Percentiles rank a stretch among this genome's conserved stretches.
phyloP scores from a whole-genome alignment of 2,113 vertebrate species.

The Oceanodroma tethys region DNA sequence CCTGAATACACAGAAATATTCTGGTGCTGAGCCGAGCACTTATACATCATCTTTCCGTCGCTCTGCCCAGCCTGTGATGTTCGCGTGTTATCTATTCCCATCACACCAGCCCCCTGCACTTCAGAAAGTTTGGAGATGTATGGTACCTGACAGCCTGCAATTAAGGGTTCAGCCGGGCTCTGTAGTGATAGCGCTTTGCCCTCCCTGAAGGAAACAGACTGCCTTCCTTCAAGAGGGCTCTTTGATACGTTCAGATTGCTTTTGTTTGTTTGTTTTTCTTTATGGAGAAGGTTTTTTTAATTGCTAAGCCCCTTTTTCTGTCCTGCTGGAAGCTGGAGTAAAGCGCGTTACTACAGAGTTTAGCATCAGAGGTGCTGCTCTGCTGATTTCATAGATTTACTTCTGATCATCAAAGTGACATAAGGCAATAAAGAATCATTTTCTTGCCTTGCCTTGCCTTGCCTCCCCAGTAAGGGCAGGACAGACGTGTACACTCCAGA shows the following conservation, averaged over 20 bases:
- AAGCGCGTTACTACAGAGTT: neutral
- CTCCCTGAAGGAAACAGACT: neutral
- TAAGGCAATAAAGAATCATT: neutral
- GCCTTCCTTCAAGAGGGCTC: neutral
- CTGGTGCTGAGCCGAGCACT: neutral
- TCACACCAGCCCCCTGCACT: neutral
- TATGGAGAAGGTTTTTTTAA: neutral
- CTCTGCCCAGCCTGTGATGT: neutral
- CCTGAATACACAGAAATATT: neutral
- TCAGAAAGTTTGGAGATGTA: neutral
- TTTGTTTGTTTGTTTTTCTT: neutral
- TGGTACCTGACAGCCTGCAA: neutral
- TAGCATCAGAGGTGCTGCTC: neutral
- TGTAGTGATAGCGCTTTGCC: neutral
- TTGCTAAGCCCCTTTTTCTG: neutral
- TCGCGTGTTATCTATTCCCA: neutral
- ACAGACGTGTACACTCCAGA: neutral
- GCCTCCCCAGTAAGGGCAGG: neutral
- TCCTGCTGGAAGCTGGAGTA: neutral
- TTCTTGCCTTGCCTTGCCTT: neutral
- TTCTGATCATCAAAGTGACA: neutral
- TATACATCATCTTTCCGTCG: accelerated
- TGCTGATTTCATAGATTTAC: neutral
- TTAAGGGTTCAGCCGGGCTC: neutral
- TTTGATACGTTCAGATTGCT: neutral